These are phyloP conservation scores for Oncopeltus fasciatus DNA, from an alignment of 1,140 invertebrate genomes.

Conservation along the genomic window DNA sequence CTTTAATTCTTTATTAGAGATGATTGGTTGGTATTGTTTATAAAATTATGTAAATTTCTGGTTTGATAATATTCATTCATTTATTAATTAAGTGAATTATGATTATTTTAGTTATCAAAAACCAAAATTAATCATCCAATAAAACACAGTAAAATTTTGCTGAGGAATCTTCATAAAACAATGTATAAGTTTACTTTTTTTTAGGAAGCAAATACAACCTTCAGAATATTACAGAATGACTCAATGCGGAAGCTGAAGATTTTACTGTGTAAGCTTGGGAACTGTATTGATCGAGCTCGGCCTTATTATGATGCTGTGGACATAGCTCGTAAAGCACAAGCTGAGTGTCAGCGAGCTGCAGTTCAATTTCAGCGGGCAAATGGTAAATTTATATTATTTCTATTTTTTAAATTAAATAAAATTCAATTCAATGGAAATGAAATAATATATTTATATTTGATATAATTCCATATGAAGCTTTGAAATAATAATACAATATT, in stretches of 20 bases:
- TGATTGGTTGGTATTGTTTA: too few species aligned
- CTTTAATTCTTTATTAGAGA: too few species aligned
- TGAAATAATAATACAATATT: too few species aligned
- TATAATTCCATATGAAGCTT: too few species aligned
- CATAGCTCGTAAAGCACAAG: conserved; percentile 50
- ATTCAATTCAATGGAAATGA: background rate
- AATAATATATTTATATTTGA: too few species aligned
- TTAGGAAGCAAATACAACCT: conserved; percentile 68
- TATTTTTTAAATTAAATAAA: background rate
- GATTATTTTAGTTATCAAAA: too few species aligned
- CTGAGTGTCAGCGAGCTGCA: conserved; percentile 77
- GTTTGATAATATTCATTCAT: too few species aligned
- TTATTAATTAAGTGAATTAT: too few species aligned
- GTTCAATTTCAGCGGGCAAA: conserved; percentile 84
- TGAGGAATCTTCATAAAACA: background rate
- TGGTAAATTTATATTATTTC: conserved; percentile 36
- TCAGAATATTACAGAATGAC: conserved; percentile 69
- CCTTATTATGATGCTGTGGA: conserved; percentile 78
- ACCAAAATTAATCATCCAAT: too few species aligned
- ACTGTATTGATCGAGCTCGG: conserved; percentile 71
- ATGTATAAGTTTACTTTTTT: background rate
- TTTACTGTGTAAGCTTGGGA: conserved; percentile 66
- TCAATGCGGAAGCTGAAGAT: conserved; percentile 69
- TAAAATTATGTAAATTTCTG: too few species aligned
- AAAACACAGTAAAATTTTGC: too few species aligned